phyloP scores from a whole-genome alignment of 2,888 invertebrate species.

The Drosophila prostipennis region DNA sequence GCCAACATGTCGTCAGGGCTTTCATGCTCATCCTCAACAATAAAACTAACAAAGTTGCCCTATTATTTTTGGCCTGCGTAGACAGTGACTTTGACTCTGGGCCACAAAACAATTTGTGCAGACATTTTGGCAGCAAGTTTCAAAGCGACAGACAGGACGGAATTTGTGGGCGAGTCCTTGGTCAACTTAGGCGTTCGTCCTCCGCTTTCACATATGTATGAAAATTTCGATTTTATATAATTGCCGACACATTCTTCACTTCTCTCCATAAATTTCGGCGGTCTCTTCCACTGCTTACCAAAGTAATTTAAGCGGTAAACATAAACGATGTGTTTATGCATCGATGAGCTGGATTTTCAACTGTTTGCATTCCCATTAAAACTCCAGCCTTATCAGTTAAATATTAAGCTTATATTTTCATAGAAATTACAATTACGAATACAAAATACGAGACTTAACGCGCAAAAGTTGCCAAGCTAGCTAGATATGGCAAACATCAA shows the following conservation, averaged over 20 bases:
- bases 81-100: constrained; percentile 57
- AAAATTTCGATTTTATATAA: constrained; percentile 43
- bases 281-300: neutral
- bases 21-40: constrained; percentile 17
- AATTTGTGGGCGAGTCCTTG: constrained; percentile 58
- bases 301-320: constrained; percentile 33
- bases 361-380: neutral
- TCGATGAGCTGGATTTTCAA: neutral
- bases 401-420: constrained; percentile 48
- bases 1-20: constrained; percentile 48
- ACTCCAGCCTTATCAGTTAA: constrained; percentile 13
- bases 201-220: constrained; percentile 4
- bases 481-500: constrained; percentile 26
- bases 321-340: constrained; percentile 1
- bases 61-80: constrained; percentile 66
- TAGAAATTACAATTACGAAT: constrained; percentile 47
- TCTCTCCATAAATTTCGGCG: neutral
- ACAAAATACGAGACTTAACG: constrained; percentile 33
- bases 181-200: constrained; percentile 31
- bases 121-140: constrained; percentile 71
- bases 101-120: constrained; percentile 61
- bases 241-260: constrained; percentile 24
- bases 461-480: constrained; percentile 4
- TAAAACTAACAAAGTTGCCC: constrained; percentile 57
- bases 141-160: constrained; percentile 10